A percentile compares a stretch with the other conserved stretches of the same genome.
Evolutionary conservation across 2,888 invertebrate species (phyloP).

Genomic region (Mylabris sibirica): DNA sequence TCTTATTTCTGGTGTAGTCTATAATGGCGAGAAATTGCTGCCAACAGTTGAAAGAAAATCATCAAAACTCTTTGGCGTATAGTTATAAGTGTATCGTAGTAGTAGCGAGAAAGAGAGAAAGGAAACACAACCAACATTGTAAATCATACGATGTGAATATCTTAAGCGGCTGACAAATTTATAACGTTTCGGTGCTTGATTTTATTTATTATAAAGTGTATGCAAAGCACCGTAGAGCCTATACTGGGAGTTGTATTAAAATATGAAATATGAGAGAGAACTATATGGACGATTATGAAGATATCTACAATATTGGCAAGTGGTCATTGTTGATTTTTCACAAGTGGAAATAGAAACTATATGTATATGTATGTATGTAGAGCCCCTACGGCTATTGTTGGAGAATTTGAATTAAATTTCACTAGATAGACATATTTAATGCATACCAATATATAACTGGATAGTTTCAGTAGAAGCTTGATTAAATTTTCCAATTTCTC

Average conservation of each 20-base stretch:
- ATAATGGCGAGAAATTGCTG: constrained; percentile 51
- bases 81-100: background rate
- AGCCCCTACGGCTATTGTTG: background rate
- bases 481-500: background rate
- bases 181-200: constrained; percentile 37
- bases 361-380: no score
- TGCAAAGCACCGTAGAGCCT: constrained; percentile 19
- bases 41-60: constrained; percentile 37
- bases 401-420: background rate
- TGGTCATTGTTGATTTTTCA: background rate
- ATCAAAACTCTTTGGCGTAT: constrained; percentile 19
- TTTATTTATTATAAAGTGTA: constrained; percentile 36
- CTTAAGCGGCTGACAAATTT: constrained; percentile 33
- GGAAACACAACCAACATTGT: constrained; percentile 12
- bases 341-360: background rate
- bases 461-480: background rate
- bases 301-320: constrained; percentile 33
- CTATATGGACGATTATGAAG: constrained; percentile 26
- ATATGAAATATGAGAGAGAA: constrained; percentile 31
- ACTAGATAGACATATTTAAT: background rate
- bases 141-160: constrained; percentile 34
- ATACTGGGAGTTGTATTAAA: constrained; percentile 17
- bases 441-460: background rate
- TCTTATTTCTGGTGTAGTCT: constrained; percentile 48
- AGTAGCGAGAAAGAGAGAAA: background rate